Evolutionary conservation across 2,113 vertebrate species (phyloP), one percentile per base, ranked within the genome.

Genomic region (Chroicocephalus ridibundus): DNA sequence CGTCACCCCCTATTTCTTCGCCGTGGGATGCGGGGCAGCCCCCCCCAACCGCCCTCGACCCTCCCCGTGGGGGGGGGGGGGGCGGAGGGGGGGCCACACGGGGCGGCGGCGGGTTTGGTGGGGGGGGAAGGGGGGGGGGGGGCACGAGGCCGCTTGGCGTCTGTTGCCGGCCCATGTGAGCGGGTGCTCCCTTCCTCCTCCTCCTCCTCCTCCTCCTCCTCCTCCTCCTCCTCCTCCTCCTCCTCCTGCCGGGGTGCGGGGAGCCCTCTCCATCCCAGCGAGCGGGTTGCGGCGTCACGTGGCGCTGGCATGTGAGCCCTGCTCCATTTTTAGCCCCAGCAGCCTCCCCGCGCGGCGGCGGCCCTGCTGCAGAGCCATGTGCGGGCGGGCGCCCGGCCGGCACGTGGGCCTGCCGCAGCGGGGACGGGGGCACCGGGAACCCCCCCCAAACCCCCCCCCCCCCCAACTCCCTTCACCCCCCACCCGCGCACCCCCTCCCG

Each of bases 241-340:
- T 87, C 71, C 61, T 86, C 74, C 19, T 79, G 77, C 36, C 10
- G 34, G 82, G 80, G 31, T 51, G 93, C 96, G 62, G 94, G 90
- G 94, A 97, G 75, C 92, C 97, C 95, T 78, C 47, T 78, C 85
- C 93, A 86, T 86, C 93, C 90, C 94, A 94, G 97, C 82, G 94
- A 87, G 97, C 96, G 60, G 96, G 89, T 29, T n/a, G 78, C 76
- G 55, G 86, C 90, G 82, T 98, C 98, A 98, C 98, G 97, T 98
- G 98, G 94, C 93, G 84, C 22, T 94, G 93, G 97, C 98, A 98
- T 97, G 98, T 98, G 98, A 97, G 96, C 92, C 86, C 96, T 97
- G 97, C 97, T 98, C 98, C 98, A 98, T 97, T 98, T 98, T 98
- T 97, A 98, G 96, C 98, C 96, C 97, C 98, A 94, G 97, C 98